These are phyloP conservation scores for Hofmannophila pseudospretella DNA, from an alignment of 2,888 invertebrate genomes.

Conservation along the genomic window DNA sequence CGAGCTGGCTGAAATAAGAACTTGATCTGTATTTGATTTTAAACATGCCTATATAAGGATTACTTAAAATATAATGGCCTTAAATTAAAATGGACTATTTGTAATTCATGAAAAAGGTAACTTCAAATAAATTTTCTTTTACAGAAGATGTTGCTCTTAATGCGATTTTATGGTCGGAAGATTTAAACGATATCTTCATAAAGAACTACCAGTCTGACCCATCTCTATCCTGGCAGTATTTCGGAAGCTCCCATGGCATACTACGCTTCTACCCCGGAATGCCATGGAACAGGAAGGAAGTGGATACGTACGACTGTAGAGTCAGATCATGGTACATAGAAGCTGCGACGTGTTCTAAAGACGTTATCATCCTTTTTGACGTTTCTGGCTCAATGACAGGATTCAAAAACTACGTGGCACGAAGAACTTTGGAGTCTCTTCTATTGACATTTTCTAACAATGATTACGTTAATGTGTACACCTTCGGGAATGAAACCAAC, in stretches of 20 bases:
- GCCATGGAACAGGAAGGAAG: constrained; percentile 76
- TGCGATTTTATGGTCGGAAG: constrained; percentile 92
- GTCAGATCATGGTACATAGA: constrained; percentile 97
- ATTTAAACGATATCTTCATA: constrained; percentile 88
- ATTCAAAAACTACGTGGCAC: constrained; percentile 84
- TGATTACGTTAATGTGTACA: constrained; percentile 96
- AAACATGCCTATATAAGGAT: too few species aligned
- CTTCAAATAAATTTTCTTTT: too few species aligned
- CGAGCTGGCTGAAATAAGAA: too few species aligned
- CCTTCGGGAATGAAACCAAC: constrained; percentile 84
- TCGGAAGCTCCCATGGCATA: constrained; percentile 95
- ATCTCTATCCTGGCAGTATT: constrained; percentile 97
- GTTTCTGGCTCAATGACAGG: constrained; percentile 98
- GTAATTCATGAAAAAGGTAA: too few species aligned
- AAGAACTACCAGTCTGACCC: constrained; percentile 93
- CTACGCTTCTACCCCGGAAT: constrained; percentile 94
- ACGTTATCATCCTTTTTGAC: constrained; percentile 96
- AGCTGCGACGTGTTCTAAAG: constrained; percentile 98
- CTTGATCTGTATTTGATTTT: too few species aligned
- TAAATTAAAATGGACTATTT: too few species aligned
- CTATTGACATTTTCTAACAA: constrained; percentile 98
- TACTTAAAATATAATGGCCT: too few species aligned
- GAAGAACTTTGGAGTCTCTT: constrained; percentile 91
- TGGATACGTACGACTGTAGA: constrained; percentile 94
- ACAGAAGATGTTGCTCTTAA: constrained; percentile 53